Base-by-base conservation (phyloP, 1,140 invertebrate species). In the Caerostris darwini region DNA sequence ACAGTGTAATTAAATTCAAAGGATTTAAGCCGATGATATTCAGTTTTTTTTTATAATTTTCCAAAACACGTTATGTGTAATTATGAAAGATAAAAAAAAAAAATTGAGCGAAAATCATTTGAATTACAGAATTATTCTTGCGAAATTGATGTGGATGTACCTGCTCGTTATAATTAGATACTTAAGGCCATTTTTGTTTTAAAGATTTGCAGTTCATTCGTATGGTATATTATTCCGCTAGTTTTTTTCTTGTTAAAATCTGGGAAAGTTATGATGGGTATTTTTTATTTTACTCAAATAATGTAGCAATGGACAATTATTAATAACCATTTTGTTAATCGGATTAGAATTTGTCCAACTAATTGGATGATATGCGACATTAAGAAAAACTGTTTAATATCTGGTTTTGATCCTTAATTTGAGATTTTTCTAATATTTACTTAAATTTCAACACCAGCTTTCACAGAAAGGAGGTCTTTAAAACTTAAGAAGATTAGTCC, bases 401-500 rank as follows among this genome's bases (percentile, higher is more conserved):
- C 5, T 77, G 50, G 71, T 17, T 77, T 77, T 77, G 71, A 77
- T 77, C 34, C 34, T 10, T 50, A 77, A 77, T 77, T 77, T 7
- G 34, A 77, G 34, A 50, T 77, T 77, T 77, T 77, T 53, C 50
- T 12, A 10, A 50, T 19, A 50, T 71, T 77, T 12, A 34, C 12
- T 77, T 50, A 77, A 77, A 77, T 77, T 77, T 77, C 50, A 77
- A 77, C 34, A 12, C 17, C 8, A 77, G 6, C 10, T 77, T 77
- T 77, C 34, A 34, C 34, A 12, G 34, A 34, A 77, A 77, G 14
- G 19, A 34, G 12, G 50, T 50, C 19, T 50, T 77, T 77, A 50
- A 77, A 77, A 77, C 71, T 77, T 77, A 77, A 77, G 71, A 77
- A 77, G 71, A 77, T 77, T 77, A 77, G 34, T 12, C 34, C 10